Percentiles rank a stretch among this genome's conserved stretches.
Evolutionary conservation across 2,888 invertebrate species (phyloP).

Genomic region (Tipula helvola): DNA sequence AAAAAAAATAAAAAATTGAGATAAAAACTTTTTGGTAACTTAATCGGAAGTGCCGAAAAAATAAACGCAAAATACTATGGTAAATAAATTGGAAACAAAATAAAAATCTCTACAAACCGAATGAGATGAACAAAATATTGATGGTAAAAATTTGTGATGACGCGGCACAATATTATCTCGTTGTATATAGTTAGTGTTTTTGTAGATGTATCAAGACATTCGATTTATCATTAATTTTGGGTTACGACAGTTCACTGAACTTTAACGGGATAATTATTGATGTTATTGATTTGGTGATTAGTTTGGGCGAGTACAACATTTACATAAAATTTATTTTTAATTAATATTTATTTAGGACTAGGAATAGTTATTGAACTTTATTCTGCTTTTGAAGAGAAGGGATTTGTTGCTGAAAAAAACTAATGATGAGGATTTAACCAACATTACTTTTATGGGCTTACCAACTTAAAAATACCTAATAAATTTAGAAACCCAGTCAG

Average conservation of each 20-base stretch:
- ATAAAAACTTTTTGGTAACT: not conserved
- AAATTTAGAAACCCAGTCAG: too few species aligned
- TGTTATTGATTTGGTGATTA: not conserved
- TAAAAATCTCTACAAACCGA: not conserved
- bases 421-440: too few species aligned
- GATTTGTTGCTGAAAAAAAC: too few species aligned
- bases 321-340: not conserved
- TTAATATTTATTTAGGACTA: not conserved
- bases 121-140: not conserved
- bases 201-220: not conserved
- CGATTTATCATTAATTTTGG: not conserved
- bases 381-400: too few species aligned
- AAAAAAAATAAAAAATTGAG: not conserved
- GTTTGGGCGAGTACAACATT: not conserved
- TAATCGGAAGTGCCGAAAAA: not conserved
- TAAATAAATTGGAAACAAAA: not conserved
- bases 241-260: not conserved
- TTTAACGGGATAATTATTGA: not conserved
- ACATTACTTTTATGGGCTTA: too few species aligned
- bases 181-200: not conserved
- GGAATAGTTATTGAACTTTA: not conserved
- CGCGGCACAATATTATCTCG: not conserved
- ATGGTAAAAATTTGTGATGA: not conserved
- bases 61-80: not conserved
- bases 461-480: too few species aligned